Conservation (phyloP, 2,113 vertebrate species). For the Piliocolobus tephrosceles region DNA sequence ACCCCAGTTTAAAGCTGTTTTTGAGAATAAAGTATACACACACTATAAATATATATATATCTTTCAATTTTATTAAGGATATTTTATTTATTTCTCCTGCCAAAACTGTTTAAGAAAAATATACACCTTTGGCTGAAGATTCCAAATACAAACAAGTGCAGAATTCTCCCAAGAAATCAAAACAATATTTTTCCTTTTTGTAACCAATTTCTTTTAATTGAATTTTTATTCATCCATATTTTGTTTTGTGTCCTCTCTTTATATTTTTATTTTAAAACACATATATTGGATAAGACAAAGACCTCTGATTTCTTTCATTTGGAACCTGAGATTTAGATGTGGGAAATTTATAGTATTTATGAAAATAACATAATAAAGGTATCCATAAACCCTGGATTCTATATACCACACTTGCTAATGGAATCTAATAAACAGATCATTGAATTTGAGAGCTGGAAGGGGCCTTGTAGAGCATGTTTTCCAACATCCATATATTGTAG, state of each 20-base stretch:
- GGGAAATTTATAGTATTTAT: not conserved
- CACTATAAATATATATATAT: not conserved
- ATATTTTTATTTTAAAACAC: constrained; percentile 41
- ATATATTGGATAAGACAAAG: not conserved
- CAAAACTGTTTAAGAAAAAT: constrained; percentile 48
- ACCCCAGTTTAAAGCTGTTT: not conserved
- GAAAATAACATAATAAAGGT: not conserved
- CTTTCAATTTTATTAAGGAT: constrained; percentile 48
- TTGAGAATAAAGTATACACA: not conserved
- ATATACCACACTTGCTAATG: not conserved
- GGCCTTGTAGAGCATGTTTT: not conserved
- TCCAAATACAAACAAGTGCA: constrained; percentile 39
- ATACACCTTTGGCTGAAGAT: not conserved
- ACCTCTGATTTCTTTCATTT: not conserved
- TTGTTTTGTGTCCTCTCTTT: not conserved
- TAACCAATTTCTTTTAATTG: constrained; percentile 24
- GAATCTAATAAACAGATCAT: not conserved
- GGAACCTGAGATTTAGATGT: not conserved
- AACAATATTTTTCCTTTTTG: not conserved
- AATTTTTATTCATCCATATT: constrained; percentile 26
- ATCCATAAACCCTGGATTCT: not conserved
- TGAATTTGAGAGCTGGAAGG: not conserved
- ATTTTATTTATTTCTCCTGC: not conserved
- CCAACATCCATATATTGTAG: not conserved
- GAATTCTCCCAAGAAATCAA: constrained; percentile 38